phyloP scores from a whole-genome alignment of 2,797 vertebrate genomes.

The Chaetodon trifasciatus region DNA sequence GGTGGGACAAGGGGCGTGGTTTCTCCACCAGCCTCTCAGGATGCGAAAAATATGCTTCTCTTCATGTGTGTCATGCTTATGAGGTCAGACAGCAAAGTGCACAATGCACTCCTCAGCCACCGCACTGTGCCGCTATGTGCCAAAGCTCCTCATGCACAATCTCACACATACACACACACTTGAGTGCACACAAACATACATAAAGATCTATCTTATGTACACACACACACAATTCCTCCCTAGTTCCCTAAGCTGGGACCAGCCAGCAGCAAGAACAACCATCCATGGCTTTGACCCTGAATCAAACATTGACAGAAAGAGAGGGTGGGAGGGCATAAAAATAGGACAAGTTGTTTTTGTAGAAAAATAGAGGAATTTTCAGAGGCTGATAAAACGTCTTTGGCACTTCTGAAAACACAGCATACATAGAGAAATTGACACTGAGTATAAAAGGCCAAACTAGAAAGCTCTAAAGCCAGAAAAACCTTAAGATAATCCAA shows the following conservation, averaged over 20 bases:
- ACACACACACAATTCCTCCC: slow-evolving; percentile 23
- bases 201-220: slow-evolving; percentile 33
- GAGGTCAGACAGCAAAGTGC: slow-evolving; percentile 72
- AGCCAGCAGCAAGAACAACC: slow-evolving; percentile 69
- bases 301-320: slow-evolving; percentile 55
- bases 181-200: slow-evolving; percentile 45
- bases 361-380: slow-evolving; percentile 81
- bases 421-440: slow-evolving; percentile 49
- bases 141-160: slow-evolving; percentile 47
- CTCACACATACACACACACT: slow-evolving; percentile 43
- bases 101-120: slow-evolving; percentile 60
- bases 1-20: slow-evolving; percentile 29
- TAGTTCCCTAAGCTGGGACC: slow-evolving; percentile 67
- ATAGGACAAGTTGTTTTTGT: slow-evolving; percentile 62
- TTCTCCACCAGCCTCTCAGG: slow-evolving; percentile 47
- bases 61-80: slow-evolving; percentile 71
- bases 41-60: slow-evolving; percentile 71
- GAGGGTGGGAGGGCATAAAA: slow-evolving; percentile 55
- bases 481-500: slow-evolving; percentile 51
- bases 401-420: slow-evolving; percentile 81
- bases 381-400: slow-evolving; percentile 78
- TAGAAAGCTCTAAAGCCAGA: slow-evolving; percentile 50
- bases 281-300: slow-evolving; percentile 76
- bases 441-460: slow-evolving; percentile 66
- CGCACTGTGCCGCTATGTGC: slow-evolving; percentile 10